Base-by-base conservation (phyloP, 2,888 invertebrate genomes). In the Netelia virgata region DNA sequence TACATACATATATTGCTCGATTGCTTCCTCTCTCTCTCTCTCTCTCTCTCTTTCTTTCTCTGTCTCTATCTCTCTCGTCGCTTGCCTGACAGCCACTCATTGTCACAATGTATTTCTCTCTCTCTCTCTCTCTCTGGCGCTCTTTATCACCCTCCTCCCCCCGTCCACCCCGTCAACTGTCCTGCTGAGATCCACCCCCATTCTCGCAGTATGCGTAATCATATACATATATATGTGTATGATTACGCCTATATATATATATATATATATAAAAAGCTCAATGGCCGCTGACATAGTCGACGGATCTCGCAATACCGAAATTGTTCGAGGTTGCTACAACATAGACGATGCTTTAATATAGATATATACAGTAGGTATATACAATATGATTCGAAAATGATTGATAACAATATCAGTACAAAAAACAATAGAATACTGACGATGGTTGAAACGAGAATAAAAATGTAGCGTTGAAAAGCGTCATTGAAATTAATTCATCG, bases 291-390 rank as follows among this genome's bases (percentile, higher is more conserved):
- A 85, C 86, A n/a, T 64, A 16, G 41, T 86, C 84, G 86, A 87
- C 85, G 87, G 87, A 89, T 89, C 87, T 88, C 86, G 88, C 87
- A 88, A 88, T 88, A 88, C 89, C 87, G 86, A 83, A 86, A 87
- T 86, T 89, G 86, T 84, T 86, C 82, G 83, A 83, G 82, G 76
- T 82, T 85, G 64, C 28, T 75, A 78, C 43, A 16, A 64, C 43
- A 70, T 53, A 43, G 63, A 63, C 72, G 16, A 18, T 64, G 47
- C 10, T 23, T 66, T 59, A 6, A 55, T 41, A 70, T 23, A 55
- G 9, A 57, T 16, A 9, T 47, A 14, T n/a, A n/a, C n/a, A n/a
- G n/a, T n/a, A n/a, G n/a, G n/a, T n/a, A n/a, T 47, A 47, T 47
- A 6, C 14, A 47, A 47, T 47, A 47, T 47, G 6, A 14, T 47